Evolutionary conservation across 1,140 invertebrate species (phyloP).

Genomic region (Tetramorium parvispinum): DNA sequence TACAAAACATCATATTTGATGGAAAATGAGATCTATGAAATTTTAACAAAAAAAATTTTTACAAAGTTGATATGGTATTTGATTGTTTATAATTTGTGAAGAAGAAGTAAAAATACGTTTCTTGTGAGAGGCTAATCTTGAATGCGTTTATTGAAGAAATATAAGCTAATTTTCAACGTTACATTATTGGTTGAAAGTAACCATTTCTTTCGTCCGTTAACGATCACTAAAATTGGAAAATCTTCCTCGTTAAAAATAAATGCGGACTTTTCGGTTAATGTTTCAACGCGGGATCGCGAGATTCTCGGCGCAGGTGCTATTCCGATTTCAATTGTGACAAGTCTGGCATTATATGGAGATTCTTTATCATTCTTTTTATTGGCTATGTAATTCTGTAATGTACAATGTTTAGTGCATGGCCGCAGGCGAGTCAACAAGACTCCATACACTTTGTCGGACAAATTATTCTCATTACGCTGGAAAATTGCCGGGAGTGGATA

Average conservation of each 20-base stretch:
- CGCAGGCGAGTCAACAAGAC: neutral
- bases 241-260: conserved; percentile 53
- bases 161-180: conserved; percentile 31
- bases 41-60: too few relatives aligned
- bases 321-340: conserved; percentile 38
- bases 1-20: neutral
- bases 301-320: neutral
- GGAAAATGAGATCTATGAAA: neutral
- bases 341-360: conserved; percentile 4
- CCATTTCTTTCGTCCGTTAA: conserved; percentile 5
- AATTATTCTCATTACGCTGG: conserved; percentile 46
- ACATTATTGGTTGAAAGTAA: neutral
- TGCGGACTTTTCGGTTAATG: conserved; percentile 13
- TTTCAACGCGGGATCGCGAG: neutral
- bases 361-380: conserved; percentile 49
- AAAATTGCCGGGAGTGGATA: conserved; percentile 6
- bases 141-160: neutral
- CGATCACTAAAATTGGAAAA: conserved; percentile 46
- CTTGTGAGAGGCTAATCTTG: neutral
- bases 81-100: too few relatives aligned
- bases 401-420: conserved; percentile 28
- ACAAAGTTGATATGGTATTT: too few relatives aligned
- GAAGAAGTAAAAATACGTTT: neutral
- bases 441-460: neutral
- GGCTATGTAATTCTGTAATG: conserved; percentile 40